Base-by-base conservation (phyloP, 2,888 invertebrate genomes). In the Incurvaria masculella region DNA sequence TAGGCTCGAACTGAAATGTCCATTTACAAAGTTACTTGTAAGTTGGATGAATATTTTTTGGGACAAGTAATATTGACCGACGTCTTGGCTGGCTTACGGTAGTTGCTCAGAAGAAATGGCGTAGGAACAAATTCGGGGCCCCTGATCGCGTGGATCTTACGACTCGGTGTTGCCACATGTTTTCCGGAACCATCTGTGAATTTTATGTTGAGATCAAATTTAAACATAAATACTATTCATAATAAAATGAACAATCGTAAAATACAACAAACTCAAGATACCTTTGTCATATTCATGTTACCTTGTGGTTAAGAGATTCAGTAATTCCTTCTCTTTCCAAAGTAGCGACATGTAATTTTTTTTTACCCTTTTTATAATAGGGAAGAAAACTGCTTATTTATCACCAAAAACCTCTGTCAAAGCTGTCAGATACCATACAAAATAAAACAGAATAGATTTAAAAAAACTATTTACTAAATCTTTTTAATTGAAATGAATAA, bases 31-130 rank as follows among this genome's bases (percentile, higher is more conserved):
- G 74, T 76, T 50, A 76, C 61, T 54, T 78, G 75, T 52, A 71
- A 65, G 52, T 58, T 17, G 41, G 45, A 49, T n/a, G 44, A 47
- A 44, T 42, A 45, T 14, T 23, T 39, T 20, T 51, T 46, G 14
- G 50, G 41, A 33, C 16, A n/a, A 47, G 47, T 27, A 51, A 45
- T 45, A 46, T 47, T 67, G 38, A 59, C 58, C 52, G 66, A 60
- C 48, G 68, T 64, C 18, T 46, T 20, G 53, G 56, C 47, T 46
- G 49, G 49, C 40, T 65, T 64, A 44, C 62, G 70, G 59, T 78
- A 79, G 62, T 78, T 76, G 65, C 79, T 78, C 49, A 79, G 68
- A 57, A 78, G 62, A 61, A 79, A 79, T 52, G 79, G 79, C 51
- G 79, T 79, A 61, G 79, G 79, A 61, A 79, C 78, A 57, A 76